phyloP scores from a whole-genome alignment of 2,113 vertebrate genomes.

The Malurus elegans region DNA sequence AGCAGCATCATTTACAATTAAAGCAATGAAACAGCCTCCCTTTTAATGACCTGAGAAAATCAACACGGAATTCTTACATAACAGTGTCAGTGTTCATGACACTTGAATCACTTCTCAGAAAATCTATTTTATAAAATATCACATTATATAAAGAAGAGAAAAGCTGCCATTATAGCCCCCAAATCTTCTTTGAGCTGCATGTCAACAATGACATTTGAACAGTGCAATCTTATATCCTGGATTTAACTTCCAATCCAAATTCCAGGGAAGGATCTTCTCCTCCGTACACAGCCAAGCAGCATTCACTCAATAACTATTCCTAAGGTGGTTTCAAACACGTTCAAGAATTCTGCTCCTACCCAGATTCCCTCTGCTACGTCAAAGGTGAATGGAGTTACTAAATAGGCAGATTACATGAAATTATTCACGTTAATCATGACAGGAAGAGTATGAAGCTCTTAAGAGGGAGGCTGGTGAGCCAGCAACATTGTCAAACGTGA shows the following conservation, averaged over 20 bases:
- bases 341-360: neutral
- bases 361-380: neutral
- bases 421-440: conserved; percentile 12
- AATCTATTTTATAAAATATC: neutral
- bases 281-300: neutral
- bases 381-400: neutral
- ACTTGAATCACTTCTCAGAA: neutral
- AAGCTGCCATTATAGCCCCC: neutral
- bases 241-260: neutral
- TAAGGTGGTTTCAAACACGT: neutral
- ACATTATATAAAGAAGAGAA: neutral
- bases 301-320: neutral
- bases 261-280: neutral
- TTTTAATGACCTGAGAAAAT: neutral
- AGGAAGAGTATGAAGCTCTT: neutral
- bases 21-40: neutral
- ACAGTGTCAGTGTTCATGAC: neutral
- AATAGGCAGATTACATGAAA: neutral
- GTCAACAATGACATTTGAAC: neutral
- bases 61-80: neutral
- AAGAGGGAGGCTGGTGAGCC: neutral
- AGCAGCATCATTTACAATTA: neutral
- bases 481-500: neutral
- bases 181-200: neutral
- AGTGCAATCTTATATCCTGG: neutral